phyloP scores from a whole-genome alignment of 2,888 invertebrate species.

The Andrena trimmerana region DNA sequence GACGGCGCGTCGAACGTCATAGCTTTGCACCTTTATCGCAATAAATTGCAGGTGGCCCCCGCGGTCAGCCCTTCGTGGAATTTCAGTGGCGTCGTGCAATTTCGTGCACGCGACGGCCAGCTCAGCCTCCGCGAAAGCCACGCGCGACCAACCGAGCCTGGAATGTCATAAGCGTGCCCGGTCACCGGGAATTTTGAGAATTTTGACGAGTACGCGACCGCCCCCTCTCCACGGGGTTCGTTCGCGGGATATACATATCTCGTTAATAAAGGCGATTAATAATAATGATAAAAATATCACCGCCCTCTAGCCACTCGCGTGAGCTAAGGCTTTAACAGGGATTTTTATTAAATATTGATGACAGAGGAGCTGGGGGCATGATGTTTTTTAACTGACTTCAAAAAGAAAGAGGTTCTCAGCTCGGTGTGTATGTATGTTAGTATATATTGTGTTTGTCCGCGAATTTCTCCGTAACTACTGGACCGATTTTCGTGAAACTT shows the following conservation, averaged over 20 bases:
- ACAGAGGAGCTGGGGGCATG: no score
- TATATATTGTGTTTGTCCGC: no score
- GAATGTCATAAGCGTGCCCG: constrained; percentile 75
- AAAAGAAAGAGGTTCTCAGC: no score
- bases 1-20: constrained; percentile 66
- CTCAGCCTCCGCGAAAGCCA: constrained; percentile 27
- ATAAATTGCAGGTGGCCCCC: constrained; percentile 66
- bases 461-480: no score
- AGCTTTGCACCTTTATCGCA: constrained; percentile 72
- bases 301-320: no score
- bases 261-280: background rate
- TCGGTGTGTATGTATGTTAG: no score
- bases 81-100: constrained; percentile 76
- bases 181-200: constrained; percentile 73
- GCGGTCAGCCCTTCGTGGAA: constrained; percentile 75
- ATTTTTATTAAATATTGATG: no score
- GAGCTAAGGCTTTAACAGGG: no score
- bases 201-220: constrained; percentile 58
- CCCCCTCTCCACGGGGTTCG: constrained; percentile 14
- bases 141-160: constrained; percentile 64
- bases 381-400: no score
- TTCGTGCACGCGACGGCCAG: constrained; percentile 79
- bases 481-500: no score
- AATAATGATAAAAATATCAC: no score
- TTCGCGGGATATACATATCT: constrained; percentile 21